Base-by-base conservation (phyloP, 2,113 vertebrate genomes). In the Hoplias malabaricus region DNA sequence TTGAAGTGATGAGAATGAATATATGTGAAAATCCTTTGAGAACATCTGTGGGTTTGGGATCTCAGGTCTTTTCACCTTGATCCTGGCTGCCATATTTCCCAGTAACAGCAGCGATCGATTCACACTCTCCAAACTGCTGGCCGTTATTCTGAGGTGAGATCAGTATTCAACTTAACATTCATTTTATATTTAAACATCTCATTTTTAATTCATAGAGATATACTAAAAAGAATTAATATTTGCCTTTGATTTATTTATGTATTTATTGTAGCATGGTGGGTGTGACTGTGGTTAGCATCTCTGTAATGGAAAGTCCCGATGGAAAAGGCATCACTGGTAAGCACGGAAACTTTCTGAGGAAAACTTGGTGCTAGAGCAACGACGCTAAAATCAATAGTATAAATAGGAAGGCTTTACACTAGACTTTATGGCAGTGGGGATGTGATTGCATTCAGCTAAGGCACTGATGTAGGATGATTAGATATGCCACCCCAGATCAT, bases 91-190 rank as follows among this genome's bases (percentile, higher is more conserved):
- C 79, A 92, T 99, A 82, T 99, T 99, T 89, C 97, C 97, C 75
- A 99, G 97, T 87, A 99, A 95, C 91, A 98, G 96, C 88, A 97
- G 94, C 46, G 97, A 99, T 81, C 94, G 97, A 0, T 99, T 99
- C 89, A 99, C 97, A 10, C 87, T 99, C 86, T 98, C 97, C 86
- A 98, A 99, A 80, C 89, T 98, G 46, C 72, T 99, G 75, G 96
- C 96, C 48, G 97, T 99, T 78, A 89, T 94, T 87, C 92, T 98
- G 87, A 97, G 97, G 97, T 99, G 88, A 82, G 80, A 1, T 31
- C n/a, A 53, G n/a, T 5, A 40, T 72, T 31, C 8, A 19, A 5
- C 5, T 42, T 0, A 3, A 25, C 21, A 29, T 13, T 5, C 11
- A 11, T 14, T 1, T 36, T 59, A 0, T 21, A 54, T 53, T 38